A percentile compares a stretch with the other conserved stretches of the same genome.
Conservation (phyloP, 2,113 vertebrate species). For the Poecile atricapillus region DNA sequence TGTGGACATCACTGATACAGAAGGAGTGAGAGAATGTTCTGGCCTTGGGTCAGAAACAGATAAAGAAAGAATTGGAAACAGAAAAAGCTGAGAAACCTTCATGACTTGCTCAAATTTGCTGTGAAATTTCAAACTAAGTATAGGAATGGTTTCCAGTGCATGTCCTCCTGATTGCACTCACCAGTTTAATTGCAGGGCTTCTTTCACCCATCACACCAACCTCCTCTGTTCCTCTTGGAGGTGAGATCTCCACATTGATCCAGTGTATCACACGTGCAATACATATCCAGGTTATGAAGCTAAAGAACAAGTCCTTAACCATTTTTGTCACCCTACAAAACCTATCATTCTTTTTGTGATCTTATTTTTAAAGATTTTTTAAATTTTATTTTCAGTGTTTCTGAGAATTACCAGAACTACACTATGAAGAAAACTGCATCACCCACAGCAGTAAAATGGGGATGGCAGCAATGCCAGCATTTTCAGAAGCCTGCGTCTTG, state of each 20-base stretch:
- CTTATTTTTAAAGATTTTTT: neutral
- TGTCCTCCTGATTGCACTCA: neutral
- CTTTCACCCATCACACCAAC: neutral
- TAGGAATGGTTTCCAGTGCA: neutral
- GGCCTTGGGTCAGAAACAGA: no score
- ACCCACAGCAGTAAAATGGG: neutral
- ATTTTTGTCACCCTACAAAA: neutral
- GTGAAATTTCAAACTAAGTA: neutral
- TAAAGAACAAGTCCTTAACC: neutral
- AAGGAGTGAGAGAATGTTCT: neutral
- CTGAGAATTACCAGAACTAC: neutral
- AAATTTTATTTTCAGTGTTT: neutral
- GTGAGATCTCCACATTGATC: neutral
- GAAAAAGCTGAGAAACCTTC: neutral
- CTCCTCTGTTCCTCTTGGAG: neutral
- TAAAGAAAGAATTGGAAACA: neutral
- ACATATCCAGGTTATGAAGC: neutral
- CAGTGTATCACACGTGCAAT: neutral
- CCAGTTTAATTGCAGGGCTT: neutral
- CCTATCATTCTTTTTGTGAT: neutral
- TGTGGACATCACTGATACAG: neutral
- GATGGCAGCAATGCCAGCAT: neutral
- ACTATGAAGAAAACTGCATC: neutral
- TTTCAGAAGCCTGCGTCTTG: neutral
- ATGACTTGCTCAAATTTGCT: neutral